These are phyloP conservation scores for Drosophila erecta DNA, from an alignment of 1,140 invertebrate genomes.

Conservation along the genomic window DNA sequence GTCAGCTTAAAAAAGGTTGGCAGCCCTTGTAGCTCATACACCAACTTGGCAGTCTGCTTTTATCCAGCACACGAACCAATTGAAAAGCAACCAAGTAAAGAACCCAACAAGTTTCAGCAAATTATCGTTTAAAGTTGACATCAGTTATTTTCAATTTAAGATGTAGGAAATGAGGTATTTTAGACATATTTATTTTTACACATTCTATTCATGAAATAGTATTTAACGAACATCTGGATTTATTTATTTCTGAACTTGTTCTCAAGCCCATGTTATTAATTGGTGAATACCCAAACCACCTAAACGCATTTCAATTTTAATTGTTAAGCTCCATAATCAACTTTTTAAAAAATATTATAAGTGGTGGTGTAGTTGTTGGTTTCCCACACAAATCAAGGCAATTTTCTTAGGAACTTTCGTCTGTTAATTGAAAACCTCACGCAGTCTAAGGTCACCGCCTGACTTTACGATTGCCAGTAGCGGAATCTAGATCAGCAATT, in stretches of 20 bases:
- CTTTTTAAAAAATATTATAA: too few species aligned
- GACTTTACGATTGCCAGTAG: constrained; percentile 17
- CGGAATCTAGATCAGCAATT: constrained; percentile 60
- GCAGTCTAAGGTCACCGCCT: constrained; percentile 58
- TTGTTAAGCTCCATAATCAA: too few species aligned
- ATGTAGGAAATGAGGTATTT: too few species aligned
- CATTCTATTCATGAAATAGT: too few species aligned
- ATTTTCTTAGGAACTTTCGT: constrained; percentile 7
- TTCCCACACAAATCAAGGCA: constrained; percentile 20
- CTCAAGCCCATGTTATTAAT: too few species aligned
- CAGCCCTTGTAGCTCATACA: background rate
- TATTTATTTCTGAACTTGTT: too few species aligned
- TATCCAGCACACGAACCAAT: background rate
- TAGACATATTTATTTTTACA: too few species aligned
- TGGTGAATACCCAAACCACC: too few species aligned
- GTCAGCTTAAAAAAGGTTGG: background rate
- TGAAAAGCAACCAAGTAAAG: background rate
- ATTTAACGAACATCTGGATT: too few species aligned
- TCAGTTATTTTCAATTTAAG: too few species aligned
- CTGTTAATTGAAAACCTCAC: constrained; percentile 48
- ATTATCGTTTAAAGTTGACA: too few species aligned
- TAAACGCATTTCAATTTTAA: too few species aligned
- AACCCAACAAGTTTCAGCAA: background rate
- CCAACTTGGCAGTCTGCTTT: background rate
- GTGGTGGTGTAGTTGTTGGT: background rate